A percentile compares a stretch with the other conserved stretches of the same genome.
These are phyloP conservation scores for Dichetophora obliterata DNA, from an alignment of 2,888 invertebrate genomes.

Conservation along the genomic window DNA sequence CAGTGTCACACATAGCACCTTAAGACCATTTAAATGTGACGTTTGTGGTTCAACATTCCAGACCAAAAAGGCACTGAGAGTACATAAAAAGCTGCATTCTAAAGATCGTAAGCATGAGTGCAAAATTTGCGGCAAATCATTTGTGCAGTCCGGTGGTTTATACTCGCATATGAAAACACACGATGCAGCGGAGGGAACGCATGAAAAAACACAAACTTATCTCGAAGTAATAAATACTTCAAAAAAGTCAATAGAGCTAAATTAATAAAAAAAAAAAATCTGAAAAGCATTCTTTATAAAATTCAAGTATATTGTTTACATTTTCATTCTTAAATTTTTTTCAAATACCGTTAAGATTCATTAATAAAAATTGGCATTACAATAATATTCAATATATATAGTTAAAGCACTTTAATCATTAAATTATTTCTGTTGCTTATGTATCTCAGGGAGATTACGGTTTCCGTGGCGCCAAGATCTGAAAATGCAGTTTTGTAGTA, in stretches of 20 bases:
- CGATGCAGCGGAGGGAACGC: conserved; percentile 43
- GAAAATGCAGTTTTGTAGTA: too few relatives aligned
- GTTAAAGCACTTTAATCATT: too few relatives aligned
- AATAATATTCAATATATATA: too few relatives aligned
- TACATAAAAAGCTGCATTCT: conserved; percentile 63
- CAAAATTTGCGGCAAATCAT: conserved; percentile 62
- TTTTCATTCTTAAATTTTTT: too few relatives aligned
- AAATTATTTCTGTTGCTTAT: too few relatives aligned
- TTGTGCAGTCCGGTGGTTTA: conserved; percentile 64
- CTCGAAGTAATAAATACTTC: background rate
- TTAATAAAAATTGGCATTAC: background rate
- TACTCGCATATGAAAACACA: conserved; percentile 65
- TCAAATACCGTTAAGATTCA: background rate
- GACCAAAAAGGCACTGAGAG: conserved; percentile 64
- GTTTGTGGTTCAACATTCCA: conserved; percentile 63
- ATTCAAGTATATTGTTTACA: too few relatives aligned
- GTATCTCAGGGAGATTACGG: too few relatives aligned
- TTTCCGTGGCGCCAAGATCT: too few relatives aligned
- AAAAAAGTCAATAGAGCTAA: background rate
- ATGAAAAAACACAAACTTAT: background rate
- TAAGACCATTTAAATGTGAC: conserved; percentile 58
- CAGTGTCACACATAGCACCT: conserved; percentile 62
- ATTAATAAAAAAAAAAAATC: background rate
- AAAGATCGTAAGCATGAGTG: conserved; percentile 62
- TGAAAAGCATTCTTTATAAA: too few relatives aligned